Evolutionary conservation across 2,888 invertebrate genomes (phyloP).

Genomic region (Perizoma affinitatum): DNA sequence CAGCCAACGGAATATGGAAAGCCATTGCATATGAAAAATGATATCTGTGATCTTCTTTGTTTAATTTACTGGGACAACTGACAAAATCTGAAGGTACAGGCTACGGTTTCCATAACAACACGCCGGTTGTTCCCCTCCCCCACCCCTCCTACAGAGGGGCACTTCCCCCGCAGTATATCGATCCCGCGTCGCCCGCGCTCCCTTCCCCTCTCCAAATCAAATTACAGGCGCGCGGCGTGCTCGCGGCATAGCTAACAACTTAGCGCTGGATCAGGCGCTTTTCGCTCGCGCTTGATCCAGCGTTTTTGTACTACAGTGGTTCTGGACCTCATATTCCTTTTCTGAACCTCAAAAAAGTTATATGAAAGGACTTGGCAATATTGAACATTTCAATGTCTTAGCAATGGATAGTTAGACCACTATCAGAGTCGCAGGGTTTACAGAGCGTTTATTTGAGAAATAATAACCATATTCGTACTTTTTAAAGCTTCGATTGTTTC

Average conservation of each 20-base stretch:
- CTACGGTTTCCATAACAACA: slow-evolving; percentile 81
- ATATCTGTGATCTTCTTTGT: slow-evolving; percentile 76
- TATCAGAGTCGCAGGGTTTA: no score
- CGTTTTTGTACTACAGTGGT: background rate
- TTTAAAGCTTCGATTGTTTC: no score
- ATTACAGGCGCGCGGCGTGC: slow-evolving; percentile 71
- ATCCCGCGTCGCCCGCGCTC: slow-evolving; percentile 54
- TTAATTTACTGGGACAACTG: slow-evolving; percentile 79
- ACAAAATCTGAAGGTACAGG: slow-evolving; percentile 77
- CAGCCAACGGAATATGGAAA: slow-evolving; percentile 23
- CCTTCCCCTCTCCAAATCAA: slow-evolving; percentile 80
- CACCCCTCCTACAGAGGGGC: slow-evolving; percentile 38
- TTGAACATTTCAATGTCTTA: no score
- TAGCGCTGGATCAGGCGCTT: slow-evolving; percentile 23
- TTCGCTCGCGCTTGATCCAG: slow-evolving; percentile 10
- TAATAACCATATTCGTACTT: no score
- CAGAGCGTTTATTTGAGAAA: no score
- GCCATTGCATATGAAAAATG: slow-evolving; percentile 58
- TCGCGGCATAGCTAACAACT: slow-evolving; percentile 35
- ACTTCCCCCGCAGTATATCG: slow-evolving; percentile 54
- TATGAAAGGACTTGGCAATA: no score
- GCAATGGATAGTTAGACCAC: no score
- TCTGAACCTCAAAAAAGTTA: background rate
- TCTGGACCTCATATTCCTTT: no score
- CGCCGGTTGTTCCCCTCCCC: slow-evolving; percentile 60